Evolutionary conservation across 2,113 vertebrate genomes (phyloP), one percentile per base, ranked within the genome.

Genomic region (Anhinga anhinga): DNA sequence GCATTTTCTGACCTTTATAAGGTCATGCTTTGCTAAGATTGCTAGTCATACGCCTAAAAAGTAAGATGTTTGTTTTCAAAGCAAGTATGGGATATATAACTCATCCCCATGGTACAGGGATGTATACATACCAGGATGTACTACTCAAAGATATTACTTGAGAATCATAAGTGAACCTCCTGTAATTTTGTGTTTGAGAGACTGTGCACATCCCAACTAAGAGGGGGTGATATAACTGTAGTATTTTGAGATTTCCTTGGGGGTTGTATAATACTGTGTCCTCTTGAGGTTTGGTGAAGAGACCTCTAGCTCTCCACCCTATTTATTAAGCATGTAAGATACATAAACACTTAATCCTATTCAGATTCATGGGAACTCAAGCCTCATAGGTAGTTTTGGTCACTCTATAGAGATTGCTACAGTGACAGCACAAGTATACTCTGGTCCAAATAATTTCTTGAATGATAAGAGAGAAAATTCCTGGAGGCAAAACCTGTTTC

Each of bases 401-500:
- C 13, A 76, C 40, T 45, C 45, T 71, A 2, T 11, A 49, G 40
- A 61, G 27, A 42, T 13, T 74, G 61, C 23, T 82, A 12, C 34
- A 49, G 40, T 19, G 20, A 69, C 27, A 65, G 26, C 38, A 82
- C 44, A 81, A 42, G 27, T 22, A 40, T 59, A 53, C 40, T 18
- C 2, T 1, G 13, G 19, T 17, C 23, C 11, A 15, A 67, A 12
- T 8, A 0, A 0, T 63, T 76, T 63, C 42, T 55, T 91, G 56
- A 84, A 82, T 38, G 18, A 30, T 67, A 45, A 70, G 47, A 78
- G 13, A 72, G 34, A 95, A 87, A 89, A 85, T n/a, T 76, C 27
- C 32, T 55, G 63, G 14, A 50, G 34, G n/a, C 49, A 82, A 81
- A 91, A 59, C 16, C 36, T 71, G 23, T 84, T 94, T 65, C 19